phyloP scores from a whole-genome alignment of 2,797 vertebrate genomes.

The Tenualosa ilisha region DNA sequence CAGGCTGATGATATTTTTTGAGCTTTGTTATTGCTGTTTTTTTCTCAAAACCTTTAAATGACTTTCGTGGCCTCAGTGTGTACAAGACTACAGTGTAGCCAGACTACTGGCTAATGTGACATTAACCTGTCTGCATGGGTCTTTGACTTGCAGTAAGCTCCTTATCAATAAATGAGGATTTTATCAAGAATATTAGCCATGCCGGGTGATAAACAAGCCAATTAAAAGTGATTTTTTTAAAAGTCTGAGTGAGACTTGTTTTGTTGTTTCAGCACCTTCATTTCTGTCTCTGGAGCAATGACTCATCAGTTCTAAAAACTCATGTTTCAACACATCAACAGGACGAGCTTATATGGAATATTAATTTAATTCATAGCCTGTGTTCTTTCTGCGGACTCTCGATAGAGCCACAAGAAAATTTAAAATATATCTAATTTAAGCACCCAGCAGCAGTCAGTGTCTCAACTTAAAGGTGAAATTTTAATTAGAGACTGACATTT shows the following conservation, averaged over 20 bases:
- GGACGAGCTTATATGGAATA: background rate
- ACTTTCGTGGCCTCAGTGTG: background rate
- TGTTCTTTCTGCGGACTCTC: background rate
- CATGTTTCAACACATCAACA: slow-evolving; percentile 23
- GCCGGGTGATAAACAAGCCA: slow-evolving; percentile 19
- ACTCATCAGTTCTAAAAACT: slow-evolving; percentile 13
- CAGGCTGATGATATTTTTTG: background rate
- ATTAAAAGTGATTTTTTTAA: background rate
- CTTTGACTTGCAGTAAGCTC: slow-evolving; percentile 5
- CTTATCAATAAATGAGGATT: slow-evolving; percentile 25
- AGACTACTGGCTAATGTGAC: background rate
- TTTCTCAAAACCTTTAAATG: background rate
- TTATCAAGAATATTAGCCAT: slow-evolving; percentile 18
- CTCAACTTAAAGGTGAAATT: background rate
- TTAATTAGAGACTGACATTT: slow-evolving; percentile 1
- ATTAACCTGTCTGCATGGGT: slow-evolving; percentile 7
- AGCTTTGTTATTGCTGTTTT: too few species aligned
- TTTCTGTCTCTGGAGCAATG: slow-evolving; percentile 16
- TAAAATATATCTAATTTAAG: slow-evolving; percentile 4
- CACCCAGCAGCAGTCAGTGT: background rate
- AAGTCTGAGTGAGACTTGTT: slow-evolving; percentile 16
- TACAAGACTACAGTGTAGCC: too few species aligned
- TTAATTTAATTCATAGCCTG: slow-evolving; percentile 13
- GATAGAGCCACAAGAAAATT: background rate
- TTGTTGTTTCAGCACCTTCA: slow-evolving; percentile 24